phyloP scores from a whole-genome alignment of 2,797 vertebrate species.

The Anguilla anguilla region DNA sequence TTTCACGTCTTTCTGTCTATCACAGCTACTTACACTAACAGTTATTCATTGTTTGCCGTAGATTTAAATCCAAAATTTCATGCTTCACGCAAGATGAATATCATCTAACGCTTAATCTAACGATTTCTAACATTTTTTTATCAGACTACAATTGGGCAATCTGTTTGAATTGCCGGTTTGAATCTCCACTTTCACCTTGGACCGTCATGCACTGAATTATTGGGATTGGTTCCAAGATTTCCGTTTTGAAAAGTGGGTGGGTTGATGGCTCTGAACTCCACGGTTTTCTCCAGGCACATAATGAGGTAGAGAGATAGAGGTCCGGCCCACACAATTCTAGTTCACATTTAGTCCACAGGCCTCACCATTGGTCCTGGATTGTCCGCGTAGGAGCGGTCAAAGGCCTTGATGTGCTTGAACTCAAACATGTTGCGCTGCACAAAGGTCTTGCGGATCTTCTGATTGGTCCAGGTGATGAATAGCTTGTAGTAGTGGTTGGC shows the following conservation, averaged over 20 bases:
- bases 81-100: neutral
- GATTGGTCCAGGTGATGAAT: constrained; percentile 99
- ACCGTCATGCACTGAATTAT: neutral
- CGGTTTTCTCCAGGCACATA: neutral
- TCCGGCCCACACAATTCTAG: neutral
- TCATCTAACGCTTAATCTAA: neutral
- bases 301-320: neutral
- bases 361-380: constrained; percentile 94
- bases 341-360: neutral
- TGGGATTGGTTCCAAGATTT: neutral
- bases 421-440: constrained; percentile 99
- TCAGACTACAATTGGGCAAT: too few relatives aligned
- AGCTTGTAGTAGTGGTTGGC: constrained; percentile 99
- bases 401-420: constrained; percentile 97
- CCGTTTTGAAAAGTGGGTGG: neutral
- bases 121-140: neutral
- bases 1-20: too few relatives aligned
- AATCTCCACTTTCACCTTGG: neutral
- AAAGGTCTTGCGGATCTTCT: constrained; percentile 97
- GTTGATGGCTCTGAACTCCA: neutral
- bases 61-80: neutral
- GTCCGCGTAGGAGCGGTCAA: constrained; percentile 91
- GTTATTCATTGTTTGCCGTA: neutral
- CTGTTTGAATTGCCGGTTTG: too few relatives aligned
- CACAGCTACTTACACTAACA: too few relatives aligned